A percentile compares a stretch with the other conserved stretches of the same genome.
Evolutionary conservation across 2,113 vertebrate genomes (phyloP).

Genomic region (Callipepla squamata): DNA sequence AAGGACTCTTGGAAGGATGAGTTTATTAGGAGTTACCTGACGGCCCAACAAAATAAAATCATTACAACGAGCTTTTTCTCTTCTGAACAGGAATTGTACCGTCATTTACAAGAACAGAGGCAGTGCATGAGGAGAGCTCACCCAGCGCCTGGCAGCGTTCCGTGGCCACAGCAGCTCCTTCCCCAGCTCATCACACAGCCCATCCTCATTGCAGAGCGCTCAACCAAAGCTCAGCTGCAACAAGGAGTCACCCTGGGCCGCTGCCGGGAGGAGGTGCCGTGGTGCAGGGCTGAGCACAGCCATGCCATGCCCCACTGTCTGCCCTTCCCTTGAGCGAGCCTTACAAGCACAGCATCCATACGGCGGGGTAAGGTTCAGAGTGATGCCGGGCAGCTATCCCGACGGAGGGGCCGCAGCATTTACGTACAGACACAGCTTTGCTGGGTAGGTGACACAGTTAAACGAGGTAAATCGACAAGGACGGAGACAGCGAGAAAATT

Average conservation of each 20-base stretch:
- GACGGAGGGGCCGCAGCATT: not conserved
- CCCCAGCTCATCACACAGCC: not conserved
- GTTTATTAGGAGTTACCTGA: not conserved
- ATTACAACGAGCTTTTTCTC: not conserved
- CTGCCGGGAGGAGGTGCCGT: not conserved
- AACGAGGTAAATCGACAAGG: conserved; percentile 28
- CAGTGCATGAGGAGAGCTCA: not conserved
- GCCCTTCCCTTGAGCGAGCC: not conserved
- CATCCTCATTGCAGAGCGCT: not conserved
- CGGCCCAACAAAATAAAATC: not conserved
- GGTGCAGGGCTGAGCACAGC: not conserved
- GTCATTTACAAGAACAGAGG: not conserved
- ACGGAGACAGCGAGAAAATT: conserved; percentile 48
- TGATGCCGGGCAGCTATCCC: not conserved
- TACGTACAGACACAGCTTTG: not conserved
- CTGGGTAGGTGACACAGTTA: not conserved
- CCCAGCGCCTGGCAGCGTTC: not conserved
- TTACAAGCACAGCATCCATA: not conserved
- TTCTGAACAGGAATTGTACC: not conserved
- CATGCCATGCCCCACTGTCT: not conserved
- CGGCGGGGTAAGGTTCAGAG: not conserved
- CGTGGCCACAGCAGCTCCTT: rapidly evolving
- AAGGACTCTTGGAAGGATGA: not conserved
- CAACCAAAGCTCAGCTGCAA: not conserved
- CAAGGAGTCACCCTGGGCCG: not conserved